These are phyloP conservation scores for Sarcophaga bullata DNA, from an alignment of 1,140 invertebrate species.

Conservation along the genomic window DNA sequence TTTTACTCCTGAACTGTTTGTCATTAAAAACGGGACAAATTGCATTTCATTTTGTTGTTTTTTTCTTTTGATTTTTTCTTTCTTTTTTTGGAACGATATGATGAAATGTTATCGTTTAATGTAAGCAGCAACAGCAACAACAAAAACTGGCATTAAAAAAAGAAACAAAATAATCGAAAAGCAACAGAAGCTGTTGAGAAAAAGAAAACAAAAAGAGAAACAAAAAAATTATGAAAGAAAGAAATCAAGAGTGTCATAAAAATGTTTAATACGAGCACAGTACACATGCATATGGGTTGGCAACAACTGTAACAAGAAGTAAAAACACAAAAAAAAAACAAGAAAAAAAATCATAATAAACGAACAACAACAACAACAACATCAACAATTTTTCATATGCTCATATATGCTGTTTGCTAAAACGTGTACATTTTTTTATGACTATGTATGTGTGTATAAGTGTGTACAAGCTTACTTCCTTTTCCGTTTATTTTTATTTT, in stretches of 20 bases:
- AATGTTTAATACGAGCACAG: background rate
- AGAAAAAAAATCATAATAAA: background rate
- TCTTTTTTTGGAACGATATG: background rate
- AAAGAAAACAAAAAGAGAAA: background rate
- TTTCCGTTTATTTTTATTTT: slow-evolving; percentile 16
- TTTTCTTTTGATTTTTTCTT: too few relatives aligned
- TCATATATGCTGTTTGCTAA: background rate
- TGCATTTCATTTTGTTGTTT: background rate
- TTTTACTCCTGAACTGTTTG: background rate
- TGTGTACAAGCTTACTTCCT: slow-evolving; percentile 15
- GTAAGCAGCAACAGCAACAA: background rate
- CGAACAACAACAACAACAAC: too few relatives aligned
- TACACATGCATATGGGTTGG: background rate
- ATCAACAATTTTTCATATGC: background rate
- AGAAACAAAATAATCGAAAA: background rate
- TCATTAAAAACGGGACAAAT: slow-evolving; percentile 15
- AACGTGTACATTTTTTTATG: background rate
- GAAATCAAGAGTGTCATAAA: background rate
- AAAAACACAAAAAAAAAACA: background rate
- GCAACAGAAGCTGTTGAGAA: background rate
- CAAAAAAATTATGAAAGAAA: background rate
- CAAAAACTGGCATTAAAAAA: background rate
- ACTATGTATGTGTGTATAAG: background rate
- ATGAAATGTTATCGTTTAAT: slow-evolving; percentile 22
- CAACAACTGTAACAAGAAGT: too few relatives aligned